Evolutionary conservation across 37 sponge, comb jelly and placozoan species (phyloP), one percentile per base, ranked within the genome.

Genomic region (Tethya wilhelma): DNA sequence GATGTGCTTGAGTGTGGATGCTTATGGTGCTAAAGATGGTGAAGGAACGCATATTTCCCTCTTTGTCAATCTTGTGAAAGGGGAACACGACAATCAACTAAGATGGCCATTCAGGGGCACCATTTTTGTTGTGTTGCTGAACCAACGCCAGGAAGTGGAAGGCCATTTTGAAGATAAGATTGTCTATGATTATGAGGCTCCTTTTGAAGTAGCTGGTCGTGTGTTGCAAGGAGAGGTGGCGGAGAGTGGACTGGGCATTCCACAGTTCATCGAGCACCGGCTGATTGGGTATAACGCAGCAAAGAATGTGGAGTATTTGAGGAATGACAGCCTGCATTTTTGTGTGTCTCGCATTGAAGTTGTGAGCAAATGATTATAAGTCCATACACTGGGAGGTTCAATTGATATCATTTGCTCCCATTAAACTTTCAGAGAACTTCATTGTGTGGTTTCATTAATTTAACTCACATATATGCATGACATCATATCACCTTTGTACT

Each of bases 1-100:
- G 32, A 29, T 81, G 73, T 81, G 82, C 64, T 33, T 71, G 34
- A 59, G 73, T 46, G 82, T 81, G 73, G 72, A 72, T 63, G 73
- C 82, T 14, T 72, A 71, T 44, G 82, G 82, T 23, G 26, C 72
- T 11, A 73, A 46, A 5, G 73, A 72, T 20, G 72, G 72, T 25
- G 33, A 59, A n/a, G 73, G 72, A 5, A 72, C 64, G 1, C 73
- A 81, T 45, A 32, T 81, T 1, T 81, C 82, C 39, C 64, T 81
- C 38, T 72, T 59, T 17, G 63, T 81, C 25, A 60, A 81, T 26
- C 63, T 81, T 20, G 73, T 82, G 83, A 62, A 62, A 53, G 83
- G 83, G 0, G 74, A 73, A n/a, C 73, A 56, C 25, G 83, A 82
- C 37, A 53, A 73, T 25, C 36, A 73, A 26, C 46, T 82, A 7